Base-by-base conservation (phyloP, 1,140 invertebrate species). In the Hypsibius dujardini region DNA sequence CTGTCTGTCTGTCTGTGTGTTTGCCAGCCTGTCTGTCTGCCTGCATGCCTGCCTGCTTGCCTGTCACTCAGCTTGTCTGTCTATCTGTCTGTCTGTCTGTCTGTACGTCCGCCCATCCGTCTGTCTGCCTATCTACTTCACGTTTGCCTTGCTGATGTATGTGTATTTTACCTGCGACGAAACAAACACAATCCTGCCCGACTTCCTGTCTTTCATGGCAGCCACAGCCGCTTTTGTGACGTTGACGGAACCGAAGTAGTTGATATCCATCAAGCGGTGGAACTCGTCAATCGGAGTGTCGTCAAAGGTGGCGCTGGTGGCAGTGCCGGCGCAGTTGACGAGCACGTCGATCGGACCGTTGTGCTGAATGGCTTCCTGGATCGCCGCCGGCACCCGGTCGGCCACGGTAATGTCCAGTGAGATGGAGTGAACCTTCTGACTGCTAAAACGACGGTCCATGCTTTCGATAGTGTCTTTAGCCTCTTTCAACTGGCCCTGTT, bases 281-380 rank as follows among this genome's bases (percentile, higher is more conserved):
- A 76, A 85, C 74, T 89, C 85, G 50, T 85, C 79, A 0, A 84
- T 75, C 7, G 85, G 80, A 45, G 88, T 86, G 73, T 95, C 87
- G 79, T 95, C 91, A 76, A 96, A 87, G 75, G 84, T 84, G 2
- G 87, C 86, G 74, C 79, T 77, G 45, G 80, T 75, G 2, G 83
- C 78, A 60, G 79, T 79, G 7, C 95, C 95, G 69, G 93, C 94
- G 83, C 90, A 95, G 79, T 95, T 95, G 0, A 96, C 82, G 1
- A 98, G 79, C 82, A 95, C 87, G 77, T 87, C 88, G 75, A 96
- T 86, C 15, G 90, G 87, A 1, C 89, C 90, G 71, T 83, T 76
- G 69, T 79, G 77, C 59, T 83, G 80, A 75, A 88, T 85, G 40
- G 89, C 80, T 74, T 82, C 69, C 45, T 71, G 70, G 74, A 81